phyloP scores from a whole-genome alignment of 2,888 invertebrate genomes.

The Automeris io region DNA sequence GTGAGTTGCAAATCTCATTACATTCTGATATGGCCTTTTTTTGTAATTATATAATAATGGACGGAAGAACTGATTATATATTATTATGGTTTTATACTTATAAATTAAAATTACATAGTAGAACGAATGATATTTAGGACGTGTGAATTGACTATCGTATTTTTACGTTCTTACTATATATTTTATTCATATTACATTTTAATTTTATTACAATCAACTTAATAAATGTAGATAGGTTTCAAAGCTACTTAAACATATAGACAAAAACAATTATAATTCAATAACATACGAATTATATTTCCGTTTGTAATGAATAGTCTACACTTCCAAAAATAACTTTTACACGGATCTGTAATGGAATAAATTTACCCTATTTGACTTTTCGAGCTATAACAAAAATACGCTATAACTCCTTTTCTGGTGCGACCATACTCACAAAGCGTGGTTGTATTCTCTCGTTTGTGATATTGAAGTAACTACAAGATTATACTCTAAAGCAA shows the following conservation, averaged over 20 bases:
- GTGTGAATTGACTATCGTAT: conserved; percentile 38
- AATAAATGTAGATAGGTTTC: too few relatives aligned
- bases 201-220: background rate
- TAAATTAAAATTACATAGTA: conserved; percentile 9
- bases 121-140: conserved; percentile 32
- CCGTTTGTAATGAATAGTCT: background rate
- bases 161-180: conserved; percentile 34
- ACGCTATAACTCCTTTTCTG: conserved; percentile 6
- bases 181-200: conserved; percentile 10
- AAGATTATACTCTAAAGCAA: background rate
- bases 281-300: background rate
- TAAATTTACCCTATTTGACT: conserved; percentile 5
- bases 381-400: background rate
- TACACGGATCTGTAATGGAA: background rate
- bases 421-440: background rate
- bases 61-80: conserved; percentile 5
- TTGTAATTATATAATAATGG: background rate
- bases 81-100: conserved; percentile 3
- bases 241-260: too few relatives aligned
- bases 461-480: background rate
- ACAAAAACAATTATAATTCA: background rate
- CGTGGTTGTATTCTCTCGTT: background rate
- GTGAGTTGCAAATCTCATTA: conserved; percentile 12
- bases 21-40: background rate
- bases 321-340: background rate